Evolutionary conservation across 2,113 vertebrate genomes (phyloP), one percentile per base, ranked within the genome.

Genomic region (Myiagra hebetior): DNA sequence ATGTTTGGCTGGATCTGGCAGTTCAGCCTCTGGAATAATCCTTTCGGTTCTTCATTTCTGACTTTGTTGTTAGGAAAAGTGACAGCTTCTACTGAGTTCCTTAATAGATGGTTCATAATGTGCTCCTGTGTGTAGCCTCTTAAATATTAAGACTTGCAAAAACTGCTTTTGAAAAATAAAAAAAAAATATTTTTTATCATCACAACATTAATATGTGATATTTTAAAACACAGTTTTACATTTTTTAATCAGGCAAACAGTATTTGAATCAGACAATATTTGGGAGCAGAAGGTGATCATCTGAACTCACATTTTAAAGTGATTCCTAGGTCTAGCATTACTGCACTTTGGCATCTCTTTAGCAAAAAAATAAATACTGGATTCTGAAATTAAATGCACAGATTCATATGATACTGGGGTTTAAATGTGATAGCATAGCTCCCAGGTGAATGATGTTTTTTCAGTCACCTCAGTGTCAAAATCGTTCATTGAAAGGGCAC

Each of bases 11-110:
- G 52, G 39, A 79, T 42, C 83, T 96, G 56, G 56, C 42, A 89
- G 37, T 83, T 95, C 64, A 96, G 62, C 67, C 65, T 93, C 81
- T 87, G 68, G 79, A 96, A 90, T 86, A 92, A 74, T 85, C 57
- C 37, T 84, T 87, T 65, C 82, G 65, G 35, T 81, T 95, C 80
- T 84, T 92, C 9, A 52, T 23, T 93, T 89, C 64, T 87, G 70
- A 83, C 30, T 64, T 49, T 4, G 1, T 69, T 73, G 18, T 75
- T 79, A 73, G 31, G 44, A 79, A 83, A 93, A 92, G 13, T 41
- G 49, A 76, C 74, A 92, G 42, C 42, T 79, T 85, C 67, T 67
- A 3, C 46, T 2, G 85, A 70, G 31, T 47, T 84, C 44, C 57
- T 59, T 79, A 89, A 53, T 49, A 67, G 30, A 55, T 57, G 10